phyloP scores from a whole-genome alignment of 1,140 invertebrate species.

The Watersipora subatra region DNA sequence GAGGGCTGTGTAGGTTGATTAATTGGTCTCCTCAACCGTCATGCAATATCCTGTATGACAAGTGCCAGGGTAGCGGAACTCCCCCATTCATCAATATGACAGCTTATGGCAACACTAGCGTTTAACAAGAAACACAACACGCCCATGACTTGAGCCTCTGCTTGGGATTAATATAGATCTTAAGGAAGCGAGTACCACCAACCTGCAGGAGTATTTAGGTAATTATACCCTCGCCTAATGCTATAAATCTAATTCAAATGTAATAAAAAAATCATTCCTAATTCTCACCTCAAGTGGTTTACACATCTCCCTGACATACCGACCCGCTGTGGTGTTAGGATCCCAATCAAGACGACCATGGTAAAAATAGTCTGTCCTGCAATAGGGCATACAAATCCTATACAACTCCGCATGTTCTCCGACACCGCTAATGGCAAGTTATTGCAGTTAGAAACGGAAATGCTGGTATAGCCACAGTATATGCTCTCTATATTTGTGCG shows the following conservation, averaged over 20 bases:
- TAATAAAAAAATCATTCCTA: neutral
- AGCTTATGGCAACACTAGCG: too few species aligned
- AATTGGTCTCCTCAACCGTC: too few species aligned
- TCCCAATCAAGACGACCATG: constrained; percentile 41
- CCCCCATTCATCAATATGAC: too few species aligned
- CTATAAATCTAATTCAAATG: neutral
- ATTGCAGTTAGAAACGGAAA: neutral
- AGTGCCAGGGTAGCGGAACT: too few species aligned
- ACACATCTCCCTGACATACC: constrained; percentile 63
- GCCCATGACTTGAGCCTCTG: too few species aligned
- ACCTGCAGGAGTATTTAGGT: too few species aligned
- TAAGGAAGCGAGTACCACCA: too few species aligned
- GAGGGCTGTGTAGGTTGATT: too few species aligned
- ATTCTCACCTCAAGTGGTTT: constrained; percentile 77
- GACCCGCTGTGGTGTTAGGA: constrained; percentile 30
- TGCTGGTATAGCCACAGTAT: neutral
- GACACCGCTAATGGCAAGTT: neutral
- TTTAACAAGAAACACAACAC: too few species aligned
- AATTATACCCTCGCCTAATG: too few species aligned
- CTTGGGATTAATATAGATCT: too few species aligned
- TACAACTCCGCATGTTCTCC: neutral
- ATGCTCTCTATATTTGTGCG: neutral
- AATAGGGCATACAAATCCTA: constrained; percentile 10
- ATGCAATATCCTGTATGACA: too few species aligned
- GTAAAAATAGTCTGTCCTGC: constrained; percentile 63